phyloP scores from a whole-genome alignment of 2,113 vertebrate genomes.

The Mugil cephalus region DNA sequence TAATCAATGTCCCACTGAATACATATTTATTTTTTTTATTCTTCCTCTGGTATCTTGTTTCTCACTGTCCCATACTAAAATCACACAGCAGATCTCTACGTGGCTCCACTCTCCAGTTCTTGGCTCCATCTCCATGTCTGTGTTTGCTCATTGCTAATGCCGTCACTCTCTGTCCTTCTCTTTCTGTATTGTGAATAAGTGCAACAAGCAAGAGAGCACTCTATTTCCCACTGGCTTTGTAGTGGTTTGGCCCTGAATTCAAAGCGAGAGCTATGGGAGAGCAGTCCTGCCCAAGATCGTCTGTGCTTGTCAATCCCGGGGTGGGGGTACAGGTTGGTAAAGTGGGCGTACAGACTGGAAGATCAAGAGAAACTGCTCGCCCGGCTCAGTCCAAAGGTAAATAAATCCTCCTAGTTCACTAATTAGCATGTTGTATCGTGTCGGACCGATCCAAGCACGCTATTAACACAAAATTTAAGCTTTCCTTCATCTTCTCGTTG shows the following conservation, averaged over 20 bases:
- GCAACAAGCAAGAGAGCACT: constrained; percentile 37
- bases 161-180: constrained; percentile 3
- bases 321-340: constrained; percentile 2
- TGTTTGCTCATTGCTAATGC: constrained; percentile 14
- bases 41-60: too few species aligned
- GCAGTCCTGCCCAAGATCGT: constrained; percentile 20
- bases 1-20: not conserved
- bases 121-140: constrained; percentile 28
- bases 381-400: constrained; percentile 2
- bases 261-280: constrained; percentile 21
- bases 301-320: not conserved
- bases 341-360: not conserved
- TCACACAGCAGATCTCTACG: constrained; percentile 7
- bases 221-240: constrained; percentile 50
- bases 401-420: constrained; percentile 1
- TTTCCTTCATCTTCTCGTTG: too few species aligned
- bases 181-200: constrained; percentile 58
- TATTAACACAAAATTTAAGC: too few species aligned
- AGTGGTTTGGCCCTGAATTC: constrained; percentile 62
- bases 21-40: too few species aligned
- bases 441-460: not conserved
- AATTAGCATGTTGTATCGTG: not conserved
- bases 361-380: not conserved
- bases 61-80: not conserved
- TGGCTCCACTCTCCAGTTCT: constrained; percentile 9